Evolutionary conservation across 2,888 invertebrate species (phyloP).

Genomic region (Meteorus cinctellus): DNA sequence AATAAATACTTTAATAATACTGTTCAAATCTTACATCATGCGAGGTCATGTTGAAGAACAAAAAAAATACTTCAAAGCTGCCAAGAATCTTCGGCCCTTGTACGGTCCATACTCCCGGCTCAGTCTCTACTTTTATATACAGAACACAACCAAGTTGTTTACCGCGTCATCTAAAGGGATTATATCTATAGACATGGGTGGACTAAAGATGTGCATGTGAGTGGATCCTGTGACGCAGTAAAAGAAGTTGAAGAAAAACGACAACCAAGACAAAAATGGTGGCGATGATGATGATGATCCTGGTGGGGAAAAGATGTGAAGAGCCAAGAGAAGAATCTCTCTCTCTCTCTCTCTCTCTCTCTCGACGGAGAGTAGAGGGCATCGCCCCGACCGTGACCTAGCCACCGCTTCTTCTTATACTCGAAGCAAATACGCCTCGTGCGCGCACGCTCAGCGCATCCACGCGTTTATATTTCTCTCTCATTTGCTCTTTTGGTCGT

Average conservation of each 20-base stretch:
- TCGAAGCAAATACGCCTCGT: conserved; percentile 55
- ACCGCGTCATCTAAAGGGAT: not conserved
- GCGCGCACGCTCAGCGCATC: conserved; percentile 47
- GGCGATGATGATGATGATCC: conserved; percentile 47
- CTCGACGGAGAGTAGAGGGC: conserved; percentile 64
- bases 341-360: not conserved
- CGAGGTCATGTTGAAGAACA: not conserved
- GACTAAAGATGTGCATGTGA: conserved; percentile 27
- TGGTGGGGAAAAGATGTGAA: conserved; percentile 45
- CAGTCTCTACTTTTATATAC: not conserved
- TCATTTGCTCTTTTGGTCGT: conserved; percentile 37
- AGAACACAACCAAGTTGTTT: not conserved
- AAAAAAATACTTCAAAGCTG: not conserved
- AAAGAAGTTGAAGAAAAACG: conserved; percentile 10
- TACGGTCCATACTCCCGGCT: not conserved
- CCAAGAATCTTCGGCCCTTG: not conserved
- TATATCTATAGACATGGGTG: conserved; percentile 26
- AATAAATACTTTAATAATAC: no score
- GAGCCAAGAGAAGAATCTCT: conserved; percentile 46
- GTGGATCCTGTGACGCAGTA: conserved; percentile 27
- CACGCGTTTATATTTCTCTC: conserved; percentile 45
- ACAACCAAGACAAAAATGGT: conserved; percentile 33
- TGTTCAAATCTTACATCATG: not conserved
- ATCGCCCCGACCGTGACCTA: conserved; percentile 74
- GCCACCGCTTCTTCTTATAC: conserved; percentile 65